A percentile compares a stretch with the other conserved stretches of the same genome.
Evolutionary conservation across 2,113 vertebrate genomes (phyloP).

Genomic region (Caretta caretta): DNA sequence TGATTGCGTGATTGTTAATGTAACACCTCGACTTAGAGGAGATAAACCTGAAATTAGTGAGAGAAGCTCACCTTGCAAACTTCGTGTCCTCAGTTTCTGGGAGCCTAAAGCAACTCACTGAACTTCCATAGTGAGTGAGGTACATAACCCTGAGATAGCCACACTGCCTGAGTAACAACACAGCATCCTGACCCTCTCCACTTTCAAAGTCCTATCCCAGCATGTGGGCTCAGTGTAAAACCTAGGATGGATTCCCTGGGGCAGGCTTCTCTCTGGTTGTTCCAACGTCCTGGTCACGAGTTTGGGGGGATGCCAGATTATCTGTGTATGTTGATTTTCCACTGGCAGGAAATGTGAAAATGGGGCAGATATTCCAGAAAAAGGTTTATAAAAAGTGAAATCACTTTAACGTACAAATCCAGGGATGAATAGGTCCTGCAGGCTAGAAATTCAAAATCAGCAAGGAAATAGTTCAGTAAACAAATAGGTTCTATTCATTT

Average conservation of each 20-base stretch:
- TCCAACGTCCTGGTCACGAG: not conserved
- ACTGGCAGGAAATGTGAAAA: not conserved
- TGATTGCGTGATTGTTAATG: no score
- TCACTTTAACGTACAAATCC: not conserved
- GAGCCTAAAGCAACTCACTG: not conserved
- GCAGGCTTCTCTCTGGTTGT: not conserved
- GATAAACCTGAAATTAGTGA: rapidly evolving
- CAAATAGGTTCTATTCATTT: not conserved
- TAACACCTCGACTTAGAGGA: not conserved
- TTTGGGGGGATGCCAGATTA: not conserved
- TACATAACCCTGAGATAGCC: not conserved
- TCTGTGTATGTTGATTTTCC: not conserved
- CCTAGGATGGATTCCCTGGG: rapidly evolving
- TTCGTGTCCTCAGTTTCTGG: not conserved
- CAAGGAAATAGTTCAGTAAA: not conserved
- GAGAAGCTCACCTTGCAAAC: not conserved
- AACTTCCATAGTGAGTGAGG: not conserved
- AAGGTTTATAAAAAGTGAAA: not conserved
- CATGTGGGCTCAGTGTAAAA: not conserved
- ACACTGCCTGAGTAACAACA: rapidly evolving
- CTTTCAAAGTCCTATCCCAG: not conserved
- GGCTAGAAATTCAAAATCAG: not conserved
- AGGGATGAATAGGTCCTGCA: not conserved
- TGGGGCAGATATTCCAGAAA: not conserved
- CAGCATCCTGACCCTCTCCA: not conserved